These are phyloP conservation scores for Noctua janthina DNA, from an alignment of 2,888 invertebrate species.

Conservation along the genomic window DNA sequence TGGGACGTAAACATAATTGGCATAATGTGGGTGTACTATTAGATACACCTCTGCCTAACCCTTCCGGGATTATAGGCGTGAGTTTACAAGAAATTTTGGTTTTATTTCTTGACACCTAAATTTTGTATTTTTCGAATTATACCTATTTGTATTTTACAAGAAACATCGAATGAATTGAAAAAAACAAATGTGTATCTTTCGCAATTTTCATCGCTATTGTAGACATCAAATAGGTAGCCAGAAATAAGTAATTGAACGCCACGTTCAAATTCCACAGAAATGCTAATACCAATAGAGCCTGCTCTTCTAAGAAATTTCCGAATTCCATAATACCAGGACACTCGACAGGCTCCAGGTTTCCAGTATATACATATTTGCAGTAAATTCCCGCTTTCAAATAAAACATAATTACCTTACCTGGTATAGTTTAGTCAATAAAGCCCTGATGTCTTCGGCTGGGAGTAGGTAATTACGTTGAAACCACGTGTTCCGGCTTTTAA, in stretches of 20 bases:
- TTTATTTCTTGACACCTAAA: too few relatives aligned
- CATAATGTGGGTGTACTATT: too few relatives aligned
- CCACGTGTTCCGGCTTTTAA: constrained; percentile 59
- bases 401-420: not conserved
- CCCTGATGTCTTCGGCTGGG: constrained; percentile 18
- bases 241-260: not conserved
- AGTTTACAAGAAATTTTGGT: too few relatives aligned
- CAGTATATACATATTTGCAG: not conserved
- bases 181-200: too few relatives aligned
- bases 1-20: too few relatives aligned
- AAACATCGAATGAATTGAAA: too few relatives aligned
- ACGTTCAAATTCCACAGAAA: not conserved
- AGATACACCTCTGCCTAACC: too few relatives aligned
- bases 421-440: constrained; percentile 20
- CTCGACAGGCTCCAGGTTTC: not conserved
- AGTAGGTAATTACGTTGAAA: constrained; percentile 50
- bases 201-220: too few relatives aligned
- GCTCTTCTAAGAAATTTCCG: not conserved
- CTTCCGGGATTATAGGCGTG: too few relatives aligned
- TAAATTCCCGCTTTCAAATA: not conserved
- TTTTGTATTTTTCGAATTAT: too few relatives aligned
- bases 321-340: not conserved
- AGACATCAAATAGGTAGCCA: not conserved
- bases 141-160: too few relatives aligned
- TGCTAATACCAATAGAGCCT: too few relatives aligned